These are phyloP conservation scores for Helostoma temminkii DNA, from an alignment of 2,797 vertebrate genomes.

Conservation along the genomic window DNA sequence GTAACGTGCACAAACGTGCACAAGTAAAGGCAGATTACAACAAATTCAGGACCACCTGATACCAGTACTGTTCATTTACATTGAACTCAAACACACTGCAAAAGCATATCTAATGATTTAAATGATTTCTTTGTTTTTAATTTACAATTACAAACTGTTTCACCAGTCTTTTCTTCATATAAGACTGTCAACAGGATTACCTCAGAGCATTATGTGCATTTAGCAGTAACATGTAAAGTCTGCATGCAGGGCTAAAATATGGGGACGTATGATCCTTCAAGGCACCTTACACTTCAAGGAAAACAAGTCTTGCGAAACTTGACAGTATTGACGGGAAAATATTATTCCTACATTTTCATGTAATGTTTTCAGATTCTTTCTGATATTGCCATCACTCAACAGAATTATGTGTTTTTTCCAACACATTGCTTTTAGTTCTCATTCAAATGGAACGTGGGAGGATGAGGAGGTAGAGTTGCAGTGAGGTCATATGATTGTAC, in stretches of 20 bases:
- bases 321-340: not conserved
- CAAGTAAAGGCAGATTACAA: slow-evolving; percentile 11
- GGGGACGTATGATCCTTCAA: slow-evolving; percentile 3
- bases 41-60: not conserved
- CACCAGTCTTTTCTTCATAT: not conserved
- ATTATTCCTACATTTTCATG: slow-evolving; percentile 1
- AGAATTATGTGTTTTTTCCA: slow-evolving; percentile 4
- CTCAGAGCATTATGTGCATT: not conserved
- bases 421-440: slow-evolving; percentile 12
- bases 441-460: slow-evolving; percentile 36
- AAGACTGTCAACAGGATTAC: not conserved
- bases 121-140: not conserved
- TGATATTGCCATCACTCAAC: not conserved
- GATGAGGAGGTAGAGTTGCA: slow-evolving; percentile 62
- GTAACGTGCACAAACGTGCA: slow-evolving; percentile 7
- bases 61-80: slow-evolving; percentile 5
- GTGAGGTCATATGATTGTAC: slow-evolving; percentile 30
- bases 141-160: not conserved
- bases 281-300: slow-evolving; percentile 7
- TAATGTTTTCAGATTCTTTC: not conserved
- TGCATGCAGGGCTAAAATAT: not conserved
- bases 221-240: not conserved
- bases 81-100: not conserved
- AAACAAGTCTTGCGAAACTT: slow-evolving; percentile 25
- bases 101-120: slow-evolving; percentile 5